A percentile compares a stretch with the other conserved stretches of the same genome.
These are phyloP conservation scores for Lottia scabra DNA, from an alignment of 2,888 invertebrate species.

Conservation along the genomic window DNA sequence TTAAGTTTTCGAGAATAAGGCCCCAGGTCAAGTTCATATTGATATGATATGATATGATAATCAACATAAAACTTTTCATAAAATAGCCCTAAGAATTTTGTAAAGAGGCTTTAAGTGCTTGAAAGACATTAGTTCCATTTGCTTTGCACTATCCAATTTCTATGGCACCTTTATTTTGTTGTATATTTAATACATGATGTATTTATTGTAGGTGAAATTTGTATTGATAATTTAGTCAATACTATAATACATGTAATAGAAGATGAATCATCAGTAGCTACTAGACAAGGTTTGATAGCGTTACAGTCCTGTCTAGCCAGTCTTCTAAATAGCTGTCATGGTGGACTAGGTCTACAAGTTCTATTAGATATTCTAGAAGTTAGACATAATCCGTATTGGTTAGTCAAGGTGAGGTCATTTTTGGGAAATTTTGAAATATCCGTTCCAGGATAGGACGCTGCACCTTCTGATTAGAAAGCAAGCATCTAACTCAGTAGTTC, in stretches of 20 bases:
- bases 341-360: constrained; percentile 73
- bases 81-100: too few species aligned
- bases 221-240: constrained; percentile 55
- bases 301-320: constrained; percentile 75
- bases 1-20: too few species aligned
- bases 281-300: constrained; percentile 79
- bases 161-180: too few species aligned
- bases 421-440: background rate
- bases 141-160: too few species aligned
- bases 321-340: constrained; percentile 77
- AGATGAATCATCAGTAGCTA: constrained; percentile 79
- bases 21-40: too few species aligned
- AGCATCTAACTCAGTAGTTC: too few species aligned
- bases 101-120: too few species aligned
- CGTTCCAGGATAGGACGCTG: too few species aligned
- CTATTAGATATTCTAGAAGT: constrained; percentile 77
- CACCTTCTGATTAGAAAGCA: too few species aligned
- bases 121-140: too few species aligned
- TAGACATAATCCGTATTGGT: constrained; percentile 84
- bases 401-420: constrained; percentile 78
- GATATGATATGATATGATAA: too few species aligned
- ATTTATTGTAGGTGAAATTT: constrained; percentile 32
- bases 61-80: too few species aligned
- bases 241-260: constrained; percentile 62
- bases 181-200: background rate